Base-by-base conservation (phyloP, 2,797 vertebrate species). In the Eutrigla gurnardus region DNA sequence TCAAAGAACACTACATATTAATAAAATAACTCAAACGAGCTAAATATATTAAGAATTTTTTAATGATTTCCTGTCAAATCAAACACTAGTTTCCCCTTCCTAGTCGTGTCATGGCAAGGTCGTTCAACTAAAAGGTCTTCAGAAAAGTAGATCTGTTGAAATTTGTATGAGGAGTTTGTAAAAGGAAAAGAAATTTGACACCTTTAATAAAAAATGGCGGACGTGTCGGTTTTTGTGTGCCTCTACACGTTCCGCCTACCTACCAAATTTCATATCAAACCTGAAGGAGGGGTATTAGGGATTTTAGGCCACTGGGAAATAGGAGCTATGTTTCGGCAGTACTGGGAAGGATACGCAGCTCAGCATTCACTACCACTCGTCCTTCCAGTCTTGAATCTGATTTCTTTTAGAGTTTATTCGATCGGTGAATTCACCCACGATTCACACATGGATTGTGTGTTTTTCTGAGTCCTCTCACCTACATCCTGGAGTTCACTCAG, bases 401-500 rank as follows among this genome's bases (percentile, higher is more conserved):
- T 66, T 82, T 4, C 7, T 70, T 9, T 64, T 12, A 1, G 55
- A 78, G 84, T 83, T 89, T 73, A 83, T 0, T 4, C 42, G 35
- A 76, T 59, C 71, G 57, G 57, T 7, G 64, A 50, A 46, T 78
- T 65, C 50, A 36, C 43, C 64, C 66, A 69, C 37, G 52, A 42
- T 50, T 59, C 46, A 35, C 35, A 55, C 67, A 76, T 60, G 67
- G 17, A 25, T 10, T 64, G 73, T 50, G 45, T 67, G 17, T 55
- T 32, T 67, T 3, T 25, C 25, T 17, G 9, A 59, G 65, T 18
- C 25, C 43, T 75, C 66, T 75, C 65, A 70, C 70, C 68, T 81
- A 18, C 54, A 57, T 64, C 33, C 18, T 43, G 17, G 81, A 76
- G 89, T 91, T 91, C 81, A 87, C 64, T n/a, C 73, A 37, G 78